Evolutionary conservation across 2,797 vertebrate genomes (phyloP).

Genomic region (Xyrichtys novacula): DNA sequence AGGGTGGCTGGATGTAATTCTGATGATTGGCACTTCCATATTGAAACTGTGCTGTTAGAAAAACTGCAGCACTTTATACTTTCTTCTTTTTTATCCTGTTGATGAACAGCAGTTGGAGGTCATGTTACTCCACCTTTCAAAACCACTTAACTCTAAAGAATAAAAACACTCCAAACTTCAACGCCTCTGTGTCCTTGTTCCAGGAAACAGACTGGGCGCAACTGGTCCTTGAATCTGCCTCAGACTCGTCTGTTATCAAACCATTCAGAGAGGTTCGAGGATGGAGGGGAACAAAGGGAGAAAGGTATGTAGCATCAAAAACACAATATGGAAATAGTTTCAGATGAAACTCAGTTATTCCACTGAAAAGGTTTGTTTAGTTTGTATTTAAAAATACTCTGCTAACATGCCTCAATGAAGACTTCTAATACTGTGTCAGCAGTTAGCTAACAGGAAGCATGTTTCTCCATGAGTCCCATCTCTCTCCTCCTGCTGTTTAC

Average conservation of each 20-base stretch:
- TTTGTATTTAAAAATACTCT: too few species aligned
- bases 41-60: too few species aligned
- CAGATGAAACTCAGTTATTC: background rate
- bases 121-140: background rate
- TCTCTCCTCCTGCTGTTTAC: too few species aligned
- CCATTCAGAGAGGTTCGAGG: too few species aligned
- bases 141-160: background rate
- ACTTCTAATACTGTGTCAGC: too few species aligned
- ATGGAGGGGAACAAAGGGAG: background rate
- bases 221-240: constrained; percentile 1
- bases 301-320: background rate
- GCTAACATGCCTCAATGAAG: too few species aligned
- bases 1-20: too few species aligned
- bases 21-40: too few species aligned
- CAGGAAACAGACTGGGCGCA: background rate
- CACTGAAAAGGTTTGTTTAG: too few species aligned
- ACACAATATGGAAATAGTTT: background rate
- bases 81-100: background rate
- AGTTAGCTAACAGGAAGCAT: too few species aligned
- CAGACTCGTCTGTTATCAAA: background rate
- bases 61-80: too few species aligned
- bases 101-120: background rate
- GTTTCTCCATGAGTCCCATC: too few species aligned
- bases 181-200: background rate
- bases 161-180: background rate